phyloP scores from a whole-genome alignment of 2,797 vertebrate genomes.

The Euthynnus affinis region DNA sequence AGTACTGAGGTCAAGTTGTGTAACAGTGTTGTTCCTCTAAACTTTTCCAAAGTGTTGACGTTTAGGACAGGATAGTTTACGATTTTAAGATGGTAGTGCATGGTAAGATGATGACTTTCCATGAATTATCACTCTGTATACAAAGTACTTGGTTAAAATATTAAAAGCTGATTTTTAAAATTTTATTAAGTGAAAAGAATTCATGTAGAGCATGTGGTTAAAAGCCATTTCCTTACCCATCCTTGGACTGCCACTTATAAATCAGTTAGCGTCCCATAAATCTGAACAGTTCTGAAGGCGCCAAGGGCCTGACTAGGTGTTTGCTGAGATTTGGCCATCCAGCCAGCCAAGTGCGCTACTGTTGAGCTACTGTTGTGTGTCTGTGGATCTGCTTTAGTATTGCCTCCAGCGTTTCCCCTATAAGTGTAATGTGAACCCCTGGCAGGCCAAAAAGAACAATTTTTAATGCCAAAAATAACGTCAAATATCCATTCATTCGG shows the following conservation, averaged over 20 bases:
- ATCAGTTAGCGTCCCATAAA: conserved; percentile 39
- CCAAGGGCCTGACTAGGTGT: conserved; percentile 38
- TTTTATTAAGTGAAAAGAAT: background rate
- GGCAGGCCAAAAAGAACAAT: too few relatives aligned
- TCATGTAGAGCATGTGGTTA: conserved; percentile 7
- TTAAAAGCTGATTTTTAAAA: background rate
- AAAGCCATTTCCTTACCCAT: conserved; percentile 7
- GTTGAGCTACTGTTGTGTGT: conserved; percentile 51
- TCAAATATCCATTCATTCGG: too few relatives aligned
- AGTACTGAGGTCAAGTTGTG: conserved; percentile 1
- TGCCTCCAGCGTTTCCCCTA: too few relatives aligned
- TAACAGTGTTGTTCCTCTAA: too few relatives aligned
- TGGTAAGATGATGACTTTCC: too few relatives aligned
- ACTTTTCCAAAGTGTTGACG: too few relatives aligned
- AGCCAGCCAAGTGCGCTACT: background rate
- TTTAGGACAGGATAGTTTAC: too few relatives aligned
- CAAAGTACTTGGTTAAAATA: background rate
- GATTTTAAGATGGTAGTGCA: conserved; percentile 4
- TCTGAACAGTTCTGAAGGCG: conserved; percentile 23
- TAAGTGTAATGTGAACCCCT: too few relatives aligned
- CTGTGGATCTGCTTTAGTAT: conserved; percentile 39
- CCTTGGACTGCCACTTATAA: conserved; percentile 34
- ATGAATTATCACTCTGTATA: background rate
- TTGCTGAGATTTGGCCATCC: conserved; percentile 41
- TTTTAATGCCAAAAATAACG: too few relatives aligned